Evolutionary conservation across 2,113 vertebrate genomes (phyloP).

Genomic region (Oreochromis niloticus): DNA sequence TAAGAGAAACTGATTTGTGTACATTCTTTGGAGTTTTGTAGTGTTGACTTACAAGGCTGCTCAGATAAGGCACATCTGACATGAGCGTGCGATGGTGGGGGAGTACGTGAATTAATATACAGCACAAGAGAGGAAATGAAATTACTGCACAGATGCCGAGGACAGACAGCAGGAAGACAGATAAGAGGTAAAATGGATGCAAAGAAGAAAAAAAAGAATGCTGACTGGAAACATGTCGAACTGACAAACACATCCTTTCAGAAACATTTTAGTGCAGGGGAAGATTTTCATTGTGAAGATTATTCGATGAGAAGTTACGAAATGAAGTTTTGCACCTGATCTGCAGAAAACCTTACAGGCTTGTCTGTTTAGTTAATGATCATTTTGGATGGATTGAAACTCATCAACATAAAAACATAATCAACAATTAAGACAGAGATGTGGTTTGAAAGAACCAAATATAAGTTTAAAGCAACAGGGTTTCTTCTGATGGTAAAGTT

Average conservation of each 20-base stretch:
- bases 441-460: neutral
- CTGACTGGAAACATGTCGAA: neutral
- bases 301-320: neutral
- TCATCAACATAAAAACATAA: neutral
- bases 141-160: constrained; percentile 30
- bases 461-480: rapidly evolving
- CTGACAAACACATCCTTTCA: neutral
- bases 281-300: neutral
- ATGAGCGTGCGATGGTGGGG: neutral
- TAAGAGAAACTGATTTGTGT: neutral
- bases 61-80: constrained; percentile 15
- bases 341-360: neutral
- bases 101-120: constrained; percentile 12
- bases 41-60: neutral
- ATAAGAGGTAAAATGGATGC: constrained; percentile 21
- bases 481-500: neutral
- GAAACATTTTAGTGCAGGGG: neutral
- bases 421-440: neutral
- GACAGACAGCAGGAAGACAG: neutral
- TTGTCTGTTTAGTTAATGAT: neutral
- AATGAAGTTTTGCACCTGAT: neutral
- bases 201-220: neutral
- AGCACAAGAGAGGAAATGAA: constrained; percentile 46
- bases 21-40: neutral
- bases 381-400: neutral